These are phyloP conservation scores for Sialis lutaria DNA, from an alignment of 2,888 invertebrate genomes.

Conservation along the genomic window DNA sequence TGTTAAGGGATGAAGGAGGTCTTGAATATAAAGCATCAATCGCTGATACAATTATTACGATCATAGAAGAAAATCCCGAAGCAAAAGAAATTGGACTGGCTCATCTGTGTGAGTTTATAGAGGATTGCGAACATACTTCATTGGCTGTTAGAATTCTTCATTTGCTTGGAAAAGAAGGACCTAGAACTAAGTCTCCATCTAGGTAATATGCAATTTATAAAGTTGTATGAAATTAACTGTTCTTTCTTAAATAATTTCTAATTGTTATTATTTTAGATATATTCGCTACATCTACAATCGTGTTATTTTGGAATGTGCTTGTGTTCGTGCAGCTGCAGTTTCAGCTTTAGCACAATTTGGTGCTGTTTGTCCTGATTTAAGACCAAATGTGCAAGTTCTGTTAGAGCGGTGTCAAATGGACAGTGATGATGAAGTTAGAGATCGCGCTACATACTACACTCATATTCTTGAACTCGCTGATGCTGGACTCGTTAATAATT, in stretches of 20 bases:
- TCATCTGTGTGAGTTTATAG: constrained; percentile 97
- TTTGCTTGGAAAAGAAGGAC: constrained; percentile 91
- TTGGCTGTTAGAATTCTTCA: constrained; percentile 93
- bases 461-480: constrained; percentile 60
- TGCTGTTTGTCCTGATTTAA: constrained; percentile 76
- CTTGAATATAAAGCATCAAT: constrained; percentile 97
- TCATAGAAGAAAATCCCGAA: constrained; percentile 95
- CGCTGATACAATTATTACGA: constrained; percentile 92
- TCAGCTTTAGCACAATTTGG: constrained; percentile 97
- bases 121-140: constrained; percentile 96
- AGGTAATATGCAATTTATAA: constrained; percentile 20
- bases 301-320: constrained; percentile 90
- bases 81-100: constrained; percentile 93
- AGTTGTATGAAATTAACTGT: neutral
- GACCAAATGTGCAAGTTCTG: constrained; percentile 69
- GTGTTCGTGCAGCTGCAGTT: constrained; percentile 92
- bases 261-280: constrained; percentile 29
- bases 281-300: constrained; percentile 75
- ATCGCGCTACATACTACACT: constrained; percentile 92
- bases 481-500: constrained; percentile 53
- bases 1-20: constrained; percentile 94
- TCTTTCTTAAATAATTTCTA: neutral
- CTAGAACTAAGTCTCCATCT: constrained; percentile 85
- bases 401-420: constrained; percentile 83
- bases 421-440: constrained; percentile 95